phyloP scores from a whole-genome alignment of 92 coral and sea anemone species.

The Epizoanthus rinbou region DNA sequence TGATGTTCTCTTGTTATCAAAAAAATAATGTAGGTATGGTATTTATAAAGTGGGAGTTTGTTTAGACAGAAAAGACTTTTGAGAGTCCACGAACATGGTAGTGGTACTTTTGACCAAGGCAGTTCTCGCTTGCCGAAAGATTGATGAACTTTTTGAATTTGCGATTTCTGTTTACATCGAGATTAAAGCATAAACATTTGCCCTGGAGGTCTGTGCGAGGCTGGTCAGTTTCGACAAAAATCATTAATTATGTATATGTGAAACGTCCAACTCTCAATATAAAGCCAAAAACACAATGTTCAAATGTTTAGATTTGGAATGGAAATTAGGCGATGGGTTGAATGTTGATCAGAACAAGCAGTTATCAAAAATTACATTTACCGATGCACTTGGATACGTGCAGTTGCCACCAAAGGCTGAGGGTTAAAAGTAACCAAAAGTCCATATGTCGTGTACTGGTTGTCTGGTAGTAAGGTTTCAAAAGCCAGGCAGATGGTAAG shows the following conservation, averaged over 20 bases:
- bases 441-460: background rate
- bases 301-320: conserved; percentile 43
- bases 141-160: conserved; percentile 30
- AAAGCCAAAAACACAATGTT: conserved; percentile 37
- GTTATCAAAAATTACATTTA: background rate
- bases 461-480: background rate
- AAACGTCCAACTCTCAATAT: conserved; percentile 46
- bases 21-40: conserved; percentile 27
- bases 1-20: conserved; percentile 28
- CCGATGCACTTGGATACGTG: background rate
- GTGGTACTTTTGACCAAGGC: background rate
- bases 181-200: conserved; percentile 15
- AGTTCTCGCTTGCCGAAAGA: conserved; percentile 17
- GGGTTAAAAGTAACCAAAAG: too few relatives aligned
- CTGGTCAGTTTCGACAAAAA: conserved; percentile 41
- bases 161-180: conserved; percentile 28
- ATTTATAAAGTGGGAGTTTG: conserved; percentile 1
- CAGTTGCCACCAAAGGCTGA: background rate
- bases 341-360: conserved; percentile 26
- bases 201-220: background rate
- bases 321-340: conserved; percentile 33
- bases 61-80: background rate
- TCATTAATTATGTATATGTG: conserved; percentile 45
- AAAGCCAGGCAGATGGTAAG: conserved; percentile 24
- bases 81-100: background rate